Evolutionary conservation across 2,888 invertebrate species (phyloP).

Genomic region (Pammene aurita): DNA sequence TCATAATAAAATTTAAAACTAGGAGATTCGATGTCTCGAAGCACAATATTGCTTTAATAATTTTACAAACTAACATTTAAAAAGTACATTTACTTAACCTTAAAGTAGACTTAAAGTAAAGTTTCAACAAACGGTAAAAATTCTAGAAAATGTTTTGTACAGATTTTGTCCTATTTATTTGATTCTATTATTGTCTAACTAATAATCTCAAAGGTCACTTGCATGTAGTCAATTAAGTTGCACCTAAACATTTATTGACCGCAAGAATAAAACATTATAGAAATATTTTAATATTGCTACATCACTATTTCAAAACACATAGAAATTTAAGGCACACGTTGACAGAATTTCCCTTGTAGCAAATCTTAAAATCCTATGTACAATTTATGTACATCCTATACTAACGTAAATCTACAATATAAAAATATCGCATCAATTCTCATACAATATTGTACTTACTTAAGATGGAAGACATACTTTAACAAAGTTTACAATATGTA

Average conservation of each 20-base stretch:
- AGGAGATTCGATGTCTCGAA: conserved; percentile 71
- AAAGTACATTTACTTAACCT: conserved; percentile 47
- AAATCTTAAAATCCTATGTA: conserved; percentile 36
- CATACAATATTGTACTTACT: conserved; percentile 57
- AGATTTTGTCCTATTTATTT: conserved; percentile 64
- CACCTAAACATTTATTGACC: conserved; percentile 25
- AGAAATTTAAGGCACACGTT: conserved; percentile 58
- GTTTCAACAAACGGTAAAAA: conserved; percentile 73
- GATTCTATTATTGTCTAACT: conserved; percentile 50
- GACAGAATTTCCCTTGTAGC: conserved; percentile 49
- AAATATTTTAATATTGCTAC: conserved; percentile 20
- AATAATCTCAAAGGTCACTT: conserved; percentile 72
- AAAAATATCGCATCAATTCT: conserved; percentile 38
- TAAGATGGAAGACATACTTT: conserved; percentile 67
- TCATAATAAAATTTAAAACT: conserved; percentile 68
- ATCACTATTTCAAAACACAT: conserved; percentile 38
- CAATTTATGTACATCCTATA: conserved; percentile 39
- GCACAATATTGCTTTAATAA: conserved; percentile 57
- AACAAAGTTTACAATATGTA: conserved; percentile 57
- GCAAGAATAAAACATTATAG: conserved; percentile 20
- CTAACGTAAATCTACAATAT: conserved; percentile 26
- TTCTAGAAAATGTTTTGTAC: conserved; percentile 65
- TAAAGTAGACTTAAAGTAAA: conserved; percentile 51
- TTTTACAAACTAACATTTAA: conserved; percentile 49
- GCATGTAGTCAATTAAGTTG: conserved; percentile 37